Evolutionary conservation across 2,113 vertebrate species (phyloP), one percentile per base, ranked within the genome.

Genomic region (Dascyllus trimaculatus): DNA sequence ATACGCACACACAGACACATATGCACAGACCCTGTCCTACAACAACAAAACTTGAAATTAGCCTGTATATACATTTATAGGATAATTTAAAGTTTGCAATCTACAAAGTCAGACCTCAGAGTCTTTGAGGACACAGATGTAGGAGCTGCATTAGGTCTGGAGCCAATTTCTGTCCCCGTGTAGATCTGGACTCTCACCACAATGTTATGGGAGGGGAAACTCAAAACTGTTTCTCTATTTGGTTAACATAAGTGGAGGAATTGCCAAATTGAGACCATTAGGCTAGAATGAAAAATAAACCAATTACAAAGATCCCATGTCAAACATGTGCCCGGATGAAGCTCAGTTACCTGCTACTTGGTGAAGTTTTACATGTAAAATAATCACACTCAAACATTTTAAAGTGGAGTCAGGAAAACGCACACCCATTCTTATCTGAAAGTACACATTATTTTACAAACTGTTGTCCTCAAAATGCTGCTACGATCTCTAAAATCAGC

Each of bases 51-150:
- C 54, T 67, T 19, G 15, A 84, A 89, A 91, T 88, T 51, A 80
- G 78, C 51, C 66, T 85, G 78, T 78, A 82, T 82, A 85, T 86
- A 86, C 87, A 88, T 88, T 89, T 92, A 90, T 62, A 49, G 86
- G 80, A 89, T 91, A 73, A 93, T 92, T 92, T 87, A 84, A 90
- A 89, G 88, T 90, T 80, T 86, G 82, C n/a, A 10, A 83, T 92
- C 89, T 89, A 89, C 91, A 92, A 89, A 93, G 89, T 82, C 88
- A 76, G 75, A 89, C 87, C 90, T 92, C 91, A 86, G 75, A 86
- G 71, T 75, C 89, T 93, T 92, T 92, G 89, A 92, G 85, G 89
- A 75, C 48, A 57, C 91, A 93, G 90, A 90, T 93, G 92, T 63
- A 86, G 22, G 76, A 82, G 79, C 63, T 35, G 56, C 53, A 58